Evolutionary conservation across 2,113 vertebrate species (phyloP).

Genomic region (Opisthocomus hoazin): DNA sequence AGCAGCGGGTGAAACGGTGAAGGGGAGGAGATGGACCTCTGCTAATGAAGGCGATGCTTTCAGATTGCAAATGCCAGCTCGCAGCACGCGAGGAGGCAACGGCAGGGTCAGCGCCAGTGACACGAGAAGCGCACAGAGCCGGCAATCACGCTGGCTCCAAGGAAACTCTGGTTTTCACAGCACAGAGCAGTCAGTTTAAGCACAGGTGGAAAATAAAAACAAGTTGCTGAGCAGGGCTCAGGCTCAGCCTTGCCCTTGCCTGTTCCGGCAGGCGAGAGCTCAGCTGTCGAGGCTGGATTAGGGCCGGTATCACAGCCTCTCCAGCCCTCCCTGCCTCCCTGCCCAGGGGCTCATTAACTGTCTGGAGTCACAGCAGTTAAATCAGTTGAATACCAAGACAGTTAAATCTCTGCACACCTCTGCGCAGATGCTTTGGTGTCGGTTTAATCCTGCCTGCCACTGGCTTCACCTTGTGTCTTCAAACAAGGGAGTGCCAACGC

Average conservation of each 20-base stretch:
- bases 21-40: constrained; percentile 10
- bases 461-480: neutral
- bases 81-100: neutral
- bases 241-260: neutral
- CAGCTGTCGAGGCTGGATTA: neutral
- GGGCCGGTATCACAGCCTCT: rapidly evolving
- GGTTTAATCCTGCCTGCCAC: neutral
- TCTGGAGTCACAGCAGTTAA: neutral
- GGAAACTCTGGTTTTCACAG: neutral
- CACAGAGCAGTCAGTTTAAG: neutral
- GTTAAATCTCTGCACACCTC: neutral
- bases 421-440: rapidly evolving
- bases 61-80: neutral
- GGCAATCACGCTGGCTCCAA: rapidly evolving
- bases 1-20: neutral
- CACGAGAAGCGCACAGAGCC: rapidly evolving
- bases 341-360: neutral
- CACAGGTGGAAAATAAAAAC: rapidly evolving
- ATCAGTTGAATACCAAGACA: neutral
- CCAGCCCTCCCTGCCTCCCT: neutral
- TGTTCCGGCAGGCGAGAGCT: rapidly evolving
- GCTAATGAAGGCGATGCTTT: neutral
- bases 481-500: neutral
- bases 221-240: rapidly evolving
- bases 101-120: neutral